Percentiles rank a stretch among this genome's conserved stretches.
Conservation (phyloP, 2,797 vertebrate genomes). For the Pitangus sulphuratus region DNA sequence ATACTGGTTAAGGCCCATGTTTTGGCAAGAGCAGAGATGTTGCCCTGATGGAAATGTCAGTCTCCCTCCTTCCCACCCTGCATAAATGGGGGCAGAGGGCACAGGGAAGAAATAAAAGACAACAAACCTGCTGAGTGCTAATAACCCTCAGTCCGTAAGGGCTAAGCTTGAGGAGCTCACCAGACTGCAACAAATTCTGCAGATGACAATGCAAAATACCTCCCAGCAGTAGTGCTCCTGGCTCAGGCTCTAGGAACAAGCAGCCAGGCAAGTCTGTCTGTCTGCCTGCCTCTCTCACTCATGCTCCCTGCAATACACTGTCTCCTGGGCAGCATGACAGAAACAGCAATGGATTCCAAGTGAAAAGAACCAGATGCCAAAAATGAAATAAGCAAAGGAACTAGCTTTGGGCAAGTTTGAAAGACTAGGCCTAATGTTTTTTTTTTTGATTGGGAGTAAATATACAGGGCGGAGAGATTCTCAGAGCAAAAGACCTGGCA, state of each 20-base stretch:
- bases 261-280: not conserved
- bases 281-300: not conserved
- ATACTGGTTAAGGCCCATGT: not conserved
- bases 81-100: rapidly evolving
- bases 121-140: not conserved
- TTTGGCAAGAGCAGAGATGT: not conserved
- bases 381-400: not conserved
- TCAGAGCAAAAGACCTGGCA: not conserved
- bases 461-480: not conserved
- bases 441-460: not conserved
- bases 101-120: not conserved
- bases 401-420: not conserved
- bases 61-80: not conserved
- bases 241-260: not conserved
- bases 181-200: not conserved
- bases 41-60: not conserved
- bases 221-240: not conserved
- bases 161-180: not conserved
- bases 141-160: not conserved
- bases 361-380: not conserved
- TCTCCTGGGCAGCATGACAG: not conserved
- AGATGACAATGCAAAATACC: not conserved
- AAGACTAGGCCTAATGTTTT: no score
- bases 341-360: not conserved
- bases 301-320: not conserved